Percentiles rank a stretch among this genome's conserved stretches.
These are phyloP conservation scores for Plectus sambesii DNA, from an alignment of 1,140 invertebrate species.

Conservation along the genomic window DNA sequence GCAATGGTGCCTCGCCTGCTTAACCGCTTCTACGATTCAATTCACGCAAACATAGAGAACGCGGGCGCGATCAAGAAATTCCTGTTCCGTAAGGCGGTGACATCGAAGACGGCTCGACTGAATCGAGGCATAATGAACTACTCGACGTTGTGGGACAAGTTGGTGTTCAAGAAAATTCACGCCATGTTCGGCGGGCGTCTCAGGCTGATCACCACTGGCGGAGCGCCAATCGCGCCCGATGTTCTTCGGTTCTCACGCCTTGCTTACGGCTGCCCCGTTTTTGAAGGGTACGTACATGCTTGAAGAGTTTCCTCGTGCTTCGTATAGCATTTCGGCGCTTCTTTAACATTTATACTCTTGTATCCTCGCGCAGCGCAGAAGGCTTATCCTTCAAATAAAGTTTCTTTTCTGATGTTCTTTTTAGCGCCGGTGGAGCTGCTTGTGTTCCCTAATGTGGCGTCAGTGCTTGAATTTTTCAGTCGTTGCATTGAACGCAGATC, in stretches of 20 bases:
- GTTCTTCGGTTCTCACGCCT: conserved; percentile 30
- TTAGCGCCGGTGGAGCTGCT: no score
- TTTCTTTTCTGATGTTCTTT: no score
- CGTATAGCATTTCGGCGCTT: no score
- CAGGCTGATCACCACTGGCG: conserved; percentile 32
- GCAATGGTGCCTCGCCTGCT: conserved; percentile 49
- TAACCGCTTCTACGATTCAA: conserved; percentile 48
- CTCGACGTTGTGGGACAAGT: conserved; percentile 34
- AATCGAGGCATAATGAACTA: conserved; percentile 18
- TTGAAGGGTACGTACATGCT: no score
- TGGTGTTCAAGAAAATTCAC: conserved; percentile 32
- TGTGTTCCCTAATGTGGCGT: no score
- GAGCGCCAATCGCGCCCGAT: conserved; percentile 29
- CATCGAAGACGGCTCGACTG: conserved; percentile 19
- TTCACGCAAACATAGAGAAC: conserved; percentile 20
- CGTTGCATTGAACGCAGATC: no score
- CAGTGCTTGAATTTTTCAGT: no score
- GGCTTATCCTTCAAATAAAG: no score
- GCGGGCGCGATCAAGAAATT: conserved; percentile 17
- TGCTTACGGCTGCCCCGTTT: conserved; percentile 36
- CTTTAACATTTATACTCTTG: no score
- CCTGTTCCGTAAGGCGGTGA: conserved; percentile 19
- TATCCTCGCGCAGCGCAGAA: no score
- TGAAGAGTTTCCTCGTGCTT: no score
- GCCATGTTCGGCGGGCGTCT: conserved; percentile 28